Evolutionary conservation across 2,797 vertebrate genomes (phyloP), one percentile per base, ranked within the genome.

Genomic region (Hoplostethus mediterraneus): DNA sequence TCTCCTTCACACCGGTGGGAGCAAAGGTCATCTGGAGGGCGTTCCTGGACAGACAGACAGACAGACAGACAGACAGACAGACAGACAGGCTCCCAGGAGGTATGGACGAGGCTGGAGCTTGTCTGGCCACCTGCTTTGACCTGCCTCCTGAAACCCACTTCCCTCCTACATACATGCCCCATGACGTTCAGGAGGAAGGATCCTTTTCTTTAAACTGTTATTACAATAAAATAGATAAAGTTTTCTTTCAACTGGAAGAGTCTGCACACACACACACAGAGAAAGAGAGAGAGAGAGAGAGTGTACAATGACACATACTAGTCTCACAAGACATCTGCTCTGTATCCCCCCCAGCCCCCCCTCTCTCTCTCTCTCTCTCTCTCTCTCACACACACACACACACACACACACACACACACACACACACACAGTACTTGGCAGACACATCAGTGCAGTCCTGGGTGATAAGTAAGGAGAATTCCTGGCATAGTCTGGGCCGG

Each of bases 21-120:
- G 84, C 84, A 80, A 45, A 83, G 80, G 82, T 90, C 70, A 67
- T 36, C 48, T 10, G 56, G 47, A 62, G 74, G 84, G 77, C 82
- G 90, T 93, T 87, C 90, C 89, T 74, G 77, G 63, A 83, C 62
- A 84, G 86, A 89, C 80, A 82, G 71, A 66, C 81, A 1, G 77
- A n/a, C n/a, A n/a, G n/a, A n/a, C n/a, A n/a, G n/a, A n/a, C n/a
- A n/a, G n/a, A n/a, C n/a, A n/a, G 63, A 83, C 62, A 84, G 86
- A 89, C 80, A 82, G 71, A 66, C 81, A 1, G 77, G 63, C 79
- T 90, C 84, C 89, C 82, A n/a, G 82, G 77, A 88, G 89, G 81
- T 57, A 72, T 63, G 76, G 84, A 82, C 17, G 61, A 62, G 60
- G 82, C 74, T 78, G 80, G 63, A 74, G 77, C 77, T 66, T 63